Evolutionary conservation across 1,140 invertebrate genomes (phyloP), one percentile per base, ranked within the genome.

Genomic region (Zaprionus nigranus): DNA sequence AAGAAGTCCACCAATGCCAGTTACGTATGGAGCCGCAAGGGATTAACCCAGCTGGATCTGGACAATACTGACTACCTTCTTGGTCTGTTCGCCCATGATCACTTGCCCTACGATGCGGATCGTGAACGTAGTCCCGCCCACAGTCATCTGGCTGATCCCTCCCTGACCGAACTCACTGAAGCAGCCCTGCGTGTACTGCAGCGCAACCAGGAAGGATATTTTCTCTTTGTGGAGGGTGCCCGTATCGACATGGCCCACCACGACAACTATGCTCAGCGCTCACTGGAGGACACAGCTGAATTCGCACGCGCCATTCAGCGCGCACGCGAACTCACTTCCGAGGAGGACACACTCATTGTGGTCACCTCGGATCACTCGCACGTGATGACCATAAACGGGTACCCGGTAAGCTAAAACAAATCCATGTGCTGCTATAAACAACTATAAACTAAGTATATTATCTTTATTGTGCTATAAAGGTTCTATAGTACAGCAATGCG

Each of bases 211-310:
- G 95, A 96, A 53, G 98, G 98, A 28, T 98, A 96, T 92, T 97
- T 98, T 88, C 93, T 98, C 12, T 96, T 98, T 82, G 96, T 98
- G 5, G 98, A 98, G 95, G 97, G 97, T 70, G 97, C 96, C 3
- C 94, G 96, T 81, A 98, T 98, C 68, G 97, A 98, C 83, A 96
- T 96, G 86, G 97, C 96, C 3, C 97, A 98, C 92, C 97, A 98
- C 79, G 95, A 95, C 78, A 96, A 96, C 79, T 96, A 96, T 79
- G 96, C 96, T 2, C 95, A 95, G 58, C 94, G 96, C 70, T 96
- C 97, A 0, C 91, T 97, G 5, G 96, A 97, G 82, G 97, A 97
- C 91, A 97, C 96, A 0, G 93, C 96, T 2, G 96, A 96, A 46
- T 93, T 97, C 61, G 96, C 97, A 57, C 95, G 95, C 43, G 96